A percentile compares a stretch with the other conserved stretches of the same genome.
Evolutionary conservation across 1,140 invertebrate species (phyloP).

Genomic region (Nasonia giraulti): DNA sequence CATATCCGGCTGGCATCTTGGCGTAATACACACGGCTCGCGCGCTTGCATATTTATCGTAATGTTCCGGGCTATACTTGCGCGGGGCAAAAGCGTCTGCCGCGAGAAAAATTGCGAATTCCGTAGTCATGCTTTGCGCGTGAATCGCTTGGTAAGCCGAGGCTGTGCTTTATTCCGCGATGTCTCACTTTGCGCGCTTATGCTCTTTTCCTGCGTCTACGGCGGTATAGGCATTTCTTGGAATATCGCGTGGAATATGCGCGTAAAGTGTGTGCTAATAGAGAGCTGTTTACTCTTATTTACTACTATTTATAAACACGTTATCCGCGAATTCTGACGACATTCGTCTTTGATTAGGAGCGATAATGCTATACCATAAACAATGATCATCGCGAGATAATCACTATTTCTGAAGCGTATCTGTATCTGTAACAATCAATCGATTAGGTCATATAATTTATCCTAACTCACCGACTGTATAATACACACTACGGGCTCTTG

Average conservation of each 20-base stretch:
- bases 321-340: no score
- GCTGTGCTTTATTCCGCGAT: neutral
- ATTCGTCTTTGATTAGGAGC: neutral
- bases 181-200: neutral
- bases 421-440: slow-evolving; percentile 12
- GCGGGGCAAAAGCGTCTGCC: neutral
- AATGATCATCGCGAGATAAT: neutral
- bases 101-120: slow-evolving; percentile 56
- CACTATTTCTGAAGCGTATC: neutral
- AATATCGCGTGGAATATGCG: no score
- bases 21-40: neutral
- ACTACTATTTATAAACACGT: no score
- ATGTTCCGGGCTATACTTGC: slow-evolving; percentile 4
- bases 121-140: slow-evolving; percentile 48
- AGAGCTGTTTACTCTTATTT: no score
- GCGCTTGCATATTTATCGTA: slow-evolving; percentile 57
- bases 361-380: neutral
- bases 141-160: slow-evolving; percentile 53
- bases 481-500: neutral
- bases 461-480: neutral
- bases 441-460: neutral
- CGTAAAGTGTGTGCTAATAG: no score
- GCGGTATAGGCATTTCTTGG: no score
- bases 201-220: neutral
- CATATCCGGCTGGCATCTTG: neutral